phyloP scores from a whole-genome alignment of 2,888 invertebrate species.

The Gryllus longicercus region DNA sequence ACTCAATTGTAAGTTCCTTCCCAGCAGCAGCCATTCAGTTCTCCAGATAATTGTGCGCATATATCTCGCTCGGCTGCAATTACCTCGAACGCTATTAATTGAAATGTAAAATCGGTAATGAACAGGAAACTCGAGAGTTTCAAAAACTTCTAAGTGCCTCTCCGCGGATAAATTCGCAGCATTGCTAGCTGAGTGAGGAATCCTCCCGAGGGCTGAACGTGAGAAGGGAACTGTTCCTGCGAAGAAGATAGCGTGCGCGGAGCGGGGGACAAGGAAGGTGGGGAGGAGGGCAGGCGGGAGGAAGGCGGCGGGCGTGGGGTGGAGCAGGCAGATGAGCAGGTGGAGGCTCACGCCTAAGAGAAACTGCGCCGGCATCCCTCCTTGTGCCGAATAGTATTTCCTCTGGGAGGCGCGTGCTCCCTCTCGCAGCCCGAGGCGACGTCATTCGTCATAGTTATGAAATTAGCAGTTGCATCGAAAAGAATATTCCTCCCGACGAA shows the following conservation, averaged over 20 bases:
- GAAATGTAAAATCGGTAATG: no score
- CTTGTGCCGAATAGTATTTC: background rate
- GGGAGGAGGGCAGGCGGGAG: background rate
- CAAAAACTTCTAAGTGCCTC: no score
- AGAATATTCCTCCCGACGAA: background rate
- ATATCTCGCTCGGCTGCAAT: no score
- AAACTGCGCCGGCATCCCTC: background rate
- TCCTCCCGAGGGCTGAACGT: background rate
- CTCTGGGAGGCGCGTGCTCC: conserved; percentile 11
- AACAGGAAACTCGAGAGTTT: no score
- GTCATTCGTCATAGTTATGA: conserved; percentile 6
- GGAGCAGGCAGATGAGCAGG: background rate
- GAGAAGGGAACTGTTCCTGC: background rate
- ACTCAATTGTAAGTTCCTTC: no score
- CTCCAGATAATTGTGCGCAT: no score
- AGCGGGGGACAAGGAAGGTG: background rate
- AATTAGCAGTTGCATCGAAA: conserved; percentile 5
- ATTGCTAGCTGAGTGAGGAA: no score
- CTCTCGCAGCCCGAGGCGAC: background rate
- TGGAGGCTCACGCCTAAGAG: background rate
- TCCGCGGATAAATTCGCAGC: no score
- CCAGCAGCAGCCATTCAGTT: no score
- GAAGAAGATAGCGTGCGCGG: no score
- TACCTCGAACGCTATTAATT: no score
- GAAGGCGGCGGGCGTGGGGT: background rate